Base-by-base conservation (phyloP, 2,888 invertebrate species). In the Melolontha melolontha region DNA sequence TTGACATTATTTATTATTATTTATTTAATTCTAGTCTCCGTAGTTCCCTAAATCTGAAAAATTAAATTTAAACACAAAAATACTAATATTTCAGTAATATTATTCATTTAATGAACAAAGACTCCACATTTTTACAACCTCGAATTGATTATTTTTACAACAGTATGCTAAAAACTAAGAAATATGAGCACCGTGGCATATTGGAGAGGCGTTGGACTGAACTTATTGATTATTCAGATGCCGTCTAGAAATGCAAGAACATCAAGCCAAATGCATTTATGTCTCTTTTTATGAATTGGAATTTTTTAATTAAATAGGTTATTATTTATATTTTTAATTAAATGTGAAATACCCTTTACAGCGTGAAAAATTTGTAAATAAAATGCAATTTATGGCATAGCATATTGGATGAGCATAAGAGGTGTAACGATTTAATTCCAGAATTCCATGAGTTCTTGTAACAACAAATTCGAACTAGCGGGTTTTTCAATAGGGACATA, bases 201-300 rank as follows among this genome's bases (percentile, higher is more conserved):
- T 22, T 22, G 22, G 22, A 47, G 14, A 49, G 16, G 16, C 14
- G 34, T 6, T 54, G 12, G 39, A 16, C 39, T 12, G 7, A 12
- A 14, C 7, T 16, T 54, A 54, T 54, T 39, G 54, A 54, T 54
- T 54, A 54, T 54, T 54, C 54, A 54, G 39, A 54, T 39, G 12
- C 10, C 54, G 39, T 8, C 7, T 34, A 17, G 49, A 49, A 49
- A 11, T 5, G 1, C 14, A 34, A 14, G 34, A 54, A 34, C 39
- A 54, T 54, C 6, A 8, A 54, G 17, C 16, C 16, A 40, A 8
- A 54, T 54, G 54, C 34, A 34, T 10, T 52, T 54, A 16, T 34
- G 4, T 14, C 12, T 16, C 16, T 54, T 54, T 54, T 34, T 16
- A 2, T 12, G 22, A 11, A 16, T 16, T 54, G 54, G 54, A 39